These are phyloP conservation scores for Pogonomyrmex barbatus DNA, from an alignment of 1,140 invertebrate species.

Conservation along the genomic window DNA sequence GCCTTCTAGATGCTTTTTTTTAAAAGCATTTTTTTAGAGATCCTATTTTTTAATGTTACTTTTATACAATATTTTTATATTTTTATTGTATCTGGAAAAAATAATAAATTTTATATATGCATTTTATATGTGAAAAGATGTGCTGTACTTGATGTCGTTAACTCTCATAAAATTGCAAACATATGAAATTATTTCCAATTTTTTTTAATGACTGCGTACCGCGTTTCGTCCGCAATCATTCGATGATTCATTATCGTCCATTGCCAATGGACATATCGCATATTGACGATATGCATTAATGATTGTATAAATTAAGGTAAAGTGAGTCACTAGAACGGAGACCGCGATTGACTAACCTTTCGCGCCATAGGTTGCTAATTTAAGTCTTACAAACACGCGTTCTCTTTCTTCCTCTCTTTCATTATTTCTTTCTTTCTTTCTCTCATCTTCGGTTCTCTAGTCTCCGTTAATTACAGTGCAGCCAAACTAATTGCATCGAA, in stretches of 20 bases:
- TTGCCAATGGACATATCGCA: slow-evolving; percentile 50
- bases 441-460: slow-evolving; percentile 66
- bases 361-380: slow-evolving; percentile 85
- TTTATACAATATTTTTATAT: not conserved
- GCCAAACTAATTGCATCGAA: slow-evolving; percentile 80
- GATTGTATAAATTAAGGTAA: slow-evolving; percentile 76
- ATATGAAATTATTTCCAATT: slow-evolving; percentile 5
- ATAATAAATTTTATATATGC: not conserved
- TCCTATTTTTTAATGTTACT: not conserved
- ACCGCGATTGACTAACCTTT: slow-evolving; percentile 81
- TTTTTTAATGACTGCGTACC: not conserved
- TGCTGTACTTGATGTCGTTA: not conserved
- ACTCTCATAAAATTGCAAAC: not conserved
- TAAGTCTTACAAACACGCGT: slow-evolving; percentile 79
- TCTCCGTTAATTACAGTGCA: slow-evolving; percentile 80
- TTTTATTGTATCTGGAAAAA: not conserved
- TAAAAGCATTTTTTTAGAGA: too few species aligned
- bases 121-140: slow-evolving; percentile 8
- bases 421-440: slow-evolving; percentile 71
- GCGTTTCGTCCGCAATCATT: not conserved
- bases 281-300: slow-evolving; percentile 42
- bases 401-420: slow-evolving; percentile 72
- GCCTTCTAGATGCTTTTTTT: too few species aligned
- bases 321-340: slow-evolving; percentile 78
- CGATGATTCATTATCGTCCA: slow-evolving; percentile 50